Evolutionary conservation across 2,797 vertebrate genomes (phyloP).

Genomic region (Scolopax bukidnonensis): DNA sequence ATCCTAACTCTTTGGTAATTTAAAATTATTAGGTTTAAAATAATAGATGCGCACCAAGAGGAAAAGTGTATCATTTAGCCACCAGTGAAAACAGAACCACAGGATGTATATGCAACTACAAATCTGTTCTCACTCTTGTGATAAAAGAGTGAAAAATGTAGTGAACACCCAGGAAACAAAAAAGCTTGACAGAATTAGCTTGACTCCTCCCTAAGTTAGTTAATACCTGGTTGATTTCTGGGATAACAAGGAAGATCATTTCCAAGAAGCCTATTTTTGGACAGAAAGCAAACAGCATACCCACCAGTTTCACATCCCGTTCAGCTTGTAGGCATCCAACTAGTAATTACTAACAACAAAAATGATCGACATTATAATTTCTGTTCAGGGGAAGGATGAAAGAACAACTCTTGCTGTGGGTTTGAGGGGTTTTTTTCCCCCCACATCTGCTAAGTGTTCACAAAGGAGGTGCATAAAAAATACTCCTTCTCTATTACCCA

Average conservation of each 20-base stretch:
- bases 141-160: background rate
- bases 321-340: background rate
- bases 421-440: background rate
- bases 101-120: accelerated
- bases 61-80: background rate
- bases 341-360: background rate
- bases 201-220: background rate
- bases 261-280: background rate
- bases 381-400: background rate
- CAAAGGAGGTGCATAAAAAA: background rate
- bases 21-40: background rate
- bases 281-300: background rate
- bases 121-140: background rate
- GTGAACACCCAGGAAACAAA: background rate
- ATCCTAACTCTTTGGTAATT: background rate
- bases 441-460: background rate
- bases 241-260: background rate
- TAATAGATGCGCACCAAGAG: background rate
- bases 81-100: background rate
- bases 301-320: background rate
- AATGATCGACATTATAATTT: background rate
- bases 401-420: background rate
- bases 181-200: background rate
- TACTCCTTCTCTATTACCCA: background rate
- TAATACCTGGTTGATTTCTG: background rate